Percentiles rank a stretch among this genome's conserved stretches.
phyloP scores from a whole-genome alignment of 1,140 invertebrate species.

The Drosophila sp. region DNA sequence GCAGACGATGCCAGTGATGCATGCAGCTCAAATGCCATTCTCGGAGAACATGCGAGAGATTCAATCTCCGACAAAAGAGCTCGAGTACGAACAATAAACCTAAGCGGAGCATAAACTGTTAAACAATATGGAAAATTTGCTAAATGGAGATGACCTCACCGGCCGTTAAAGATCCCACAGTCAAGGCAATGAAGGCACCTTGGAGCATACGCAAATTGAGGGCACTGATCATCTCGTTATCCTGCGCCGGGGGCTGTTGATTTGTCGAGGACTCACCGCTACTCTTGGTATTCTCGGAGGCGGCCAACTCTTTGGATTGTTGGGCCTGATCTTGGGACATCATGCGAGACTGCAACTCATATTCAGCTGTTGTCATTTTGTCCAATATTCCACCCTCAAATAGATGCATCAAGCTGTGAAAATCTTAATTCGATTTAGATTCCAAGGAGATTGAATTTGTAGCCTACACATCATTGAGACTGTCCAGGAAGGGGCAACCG shows the following conservation, averaged over 20 bases:
- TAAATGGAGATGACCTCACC: conserved; percentile 35
- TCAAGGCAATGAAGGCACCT: conserved; percentile 87
- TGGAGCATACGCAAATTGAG: conserved; percentile 87
- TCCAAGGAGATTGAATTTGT: background rate
- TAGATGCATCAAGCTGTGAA: conserved; percentile 86
- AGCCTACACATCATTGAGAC: conserved; percentile 88
- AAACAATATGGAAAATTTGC: background rate
- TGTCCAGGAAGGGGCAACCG: conserved; percentile 88
- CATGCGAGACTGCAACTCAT: conserved; percentile 86
- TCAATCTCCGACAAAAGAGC: conserved; percentile 36
- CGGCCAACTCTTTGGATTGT: conserved; percentile 60
- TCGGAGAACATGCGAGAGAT: conserved; percentile 21
- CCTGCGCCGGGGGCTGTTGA: conserved; percentile 27
- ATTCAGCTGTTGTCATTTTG: conserved; percentile 89
- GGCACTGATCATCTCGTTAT: conserved; percentile 84
- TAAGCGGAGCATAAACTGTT: background rate
- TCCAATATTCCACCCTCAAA: conserved; percentile 89
- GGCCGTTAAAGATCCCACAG: conserved; percentile 84
- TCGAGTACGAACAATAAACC: conserved; percentile 41
- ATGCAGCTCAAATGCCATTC: conserved; percentile 31
- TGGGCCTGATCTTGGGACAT: conserved; percentile 59
- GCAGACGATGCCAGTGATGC: conserved; percentile 42
- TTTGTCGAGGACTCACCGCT: conserved; percentile 18
- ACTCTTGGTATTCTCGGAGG: conserved; percentile 42
- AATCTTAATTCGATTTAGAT: background rate